Evolutionary conservation across 2,113 vertebrate species (phyloP), one percentile per base, ranked within the genome.

Genomic region (Columba janthina): DNA sequence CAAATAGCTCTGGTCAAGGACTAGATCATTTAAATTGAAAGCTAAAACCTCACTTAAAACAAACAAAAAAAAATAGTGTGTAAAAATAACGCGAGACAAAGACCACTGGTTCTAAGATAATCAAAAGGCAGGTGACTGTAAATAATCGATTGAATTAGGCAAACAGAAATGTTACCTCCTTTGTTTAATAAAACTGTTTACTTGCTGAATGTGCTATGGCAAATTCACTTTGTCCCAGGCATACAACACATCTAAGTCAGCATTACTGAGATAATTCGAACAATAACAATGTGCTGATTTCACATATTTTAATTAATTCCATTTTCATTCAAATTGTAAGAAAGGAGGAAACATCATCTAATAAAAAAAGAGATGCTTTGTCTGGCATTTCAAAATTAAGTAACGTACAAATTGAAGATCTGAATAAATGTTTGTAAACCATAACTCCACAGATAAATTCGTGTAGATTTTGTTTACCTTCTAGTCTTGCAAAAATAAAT

Each of bases 311-410:
- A 81, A 92, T 96, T 51, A 56, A 92, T 85, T 91, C n/a, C 12
- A 53, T 81, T 79, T 92, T 83, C n/a, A 90, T 80, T 85, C 58
- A 62, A 71, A 77, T 73, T 61, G 10, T 69, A 92, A 90, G 38
- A 29, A 74, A 91, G 70, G 85, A 87, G 32, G 25, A 89, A 87
- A 15, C 29, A 65, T 65, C 18, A 6, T 44, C 21, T 82, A 69
- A 73, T 65, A 91, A 89, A 89, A 40, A 75, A 84, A 85, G 65
- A 91, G 25, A 50, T 53, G 65, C 14, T 92, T 88, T 90, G n/a
- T 76, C n/a, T 95, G 88, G 8, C 25, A 36, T 89, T 89, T 94
- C 34, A 78, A 53, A 94, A 89, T 89, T 44, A 85, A 88, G 13
- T 73, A 81, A 78, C 19, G 67, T 79, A 75, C 17, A 89, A 78